Evolutionary conservation across 2,797 vertebrate genomes (phyloP).

Genomic region (Eremophila alpestris): DNA sequence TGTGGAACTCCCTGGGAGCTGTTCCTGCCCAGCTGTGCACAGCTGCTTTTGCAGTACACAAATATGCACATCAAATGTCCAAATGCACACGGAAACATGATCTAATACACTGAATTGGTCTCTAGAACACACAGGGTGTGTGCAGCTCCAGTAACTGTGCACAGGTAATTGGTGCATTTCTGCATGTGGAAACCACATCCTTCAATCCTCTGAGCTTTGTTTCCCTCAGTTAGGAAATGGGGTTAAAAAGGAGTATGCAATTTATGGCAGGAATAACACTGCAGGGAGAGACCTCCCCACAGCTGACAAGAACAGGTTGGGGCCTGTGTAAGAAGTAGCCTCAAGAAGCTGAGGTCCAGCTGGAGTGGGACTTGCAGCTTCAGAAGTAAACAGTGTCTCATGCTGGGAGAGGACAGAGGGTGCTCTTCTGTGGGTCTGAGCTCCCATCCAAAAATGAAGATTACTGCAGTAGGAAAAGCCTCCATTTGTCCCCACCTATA

Average conservation of each 20-base stretch:
- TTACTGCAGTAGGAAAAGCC: not conserved
- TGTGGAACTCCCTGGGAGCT: not conserved
- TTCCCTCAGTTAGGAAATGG: not conserved
- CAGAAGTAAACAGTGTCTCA: not conserved
- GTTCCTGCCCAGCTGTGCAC: not conserved
- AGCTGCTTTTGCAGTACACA: not conserved
- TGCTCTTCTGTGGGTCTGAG: rapidly evolving
- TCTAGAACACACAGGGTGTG: not conserved
- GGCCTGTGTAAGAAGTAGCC: not conserved
- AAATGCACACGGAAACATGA: not conserved
- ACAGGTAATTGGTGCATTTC: not conserved
- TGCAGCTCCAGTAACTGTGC: not conserved
- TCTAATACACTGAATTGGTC: rapidly evolving
- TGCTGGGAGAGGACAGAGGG: not conserved
- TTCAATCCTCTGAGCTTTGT: not conserved
- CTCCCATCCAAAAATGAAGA: not conserved
- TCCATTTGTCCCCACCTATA: not conserved
- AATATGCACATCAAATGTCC: not conserved
- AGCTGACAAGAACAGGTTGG: not conserved
- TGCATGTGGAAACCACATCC: not conserved
- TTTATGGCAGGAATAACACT: not conserved
- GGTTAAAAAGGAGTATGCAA: not conserved
- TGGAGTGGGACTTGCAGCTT: not conserved
- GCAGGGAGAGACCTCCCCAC: not conserved
- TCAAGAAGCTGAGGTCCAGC: not conserved